These are phyloP conservation scores for Kryptolebias ocellatus DNA, from an alignment of 2,797 vertebrate genomes.

Conservation along the genomic window DNA sequence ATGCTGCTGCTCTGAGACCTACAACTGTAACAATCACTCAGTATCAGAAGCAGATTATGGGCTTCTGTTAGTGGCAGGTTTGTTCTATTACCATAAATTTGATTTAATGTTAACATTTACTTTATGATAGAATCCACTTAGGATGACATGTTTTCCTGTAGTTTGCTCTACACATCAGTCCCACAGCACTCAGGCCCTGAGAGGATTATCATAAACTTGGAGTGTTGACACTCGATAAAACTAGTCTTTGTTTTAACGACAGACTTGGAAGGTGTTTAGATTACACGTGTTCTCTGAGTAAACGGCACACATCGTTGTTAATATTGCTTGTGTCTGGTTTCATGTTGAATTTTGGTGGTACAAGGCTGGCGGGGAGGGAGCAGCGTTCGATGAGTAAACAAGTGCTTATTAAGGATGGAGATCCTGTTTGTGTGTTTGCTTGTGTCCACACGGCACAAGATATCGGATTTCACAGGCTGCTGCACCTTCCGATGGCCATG, in stretches of 20 bases:
- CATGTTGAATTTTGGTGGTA: conserved; percentile 32
- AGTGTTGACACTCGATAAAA: conserved; percentile 42
- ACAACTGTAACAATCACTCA: conserved; percentile 20
- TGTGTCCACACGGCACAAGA: conserved; percentile 8
- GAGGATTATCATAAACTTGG: conserved; percentile 32
- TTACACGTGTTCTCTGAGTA: conserved; percentile 36
- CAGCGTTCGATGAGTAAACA: conserved; percentile 47
- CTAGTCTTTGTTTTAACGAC: conserved; percentile 36
- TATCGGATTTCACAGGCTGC: conserved; percentile 18
- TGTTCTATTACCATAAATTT: conserved; percentile 47
- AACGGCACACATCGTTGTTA: conserved; percentile 52
- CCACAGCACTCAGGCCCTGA: conserved; percentile 3
- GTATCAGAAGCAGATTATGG: conserved; percentile 29
- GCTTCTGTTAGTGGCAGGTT: conserved; percentile 26
- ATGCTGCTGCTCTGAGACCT: conserved; percentile 19
- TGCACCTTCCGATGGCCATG: conserved; percentile 8
- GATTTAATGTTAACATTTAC: conserved; percentile 37
- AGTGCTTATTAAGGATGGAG: conserved; percentile 49
- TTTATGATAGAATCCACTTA: conserved; percentile 41
- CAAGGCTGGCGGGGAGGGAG: background rate
- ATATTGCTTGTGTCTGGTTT: conserved; percentile 25
- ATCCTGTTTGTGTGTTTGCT: conserved; percentile 46
- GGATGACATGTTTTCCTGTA: conserved; percentile 34
- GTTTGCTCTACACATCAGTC: conserved; percentile 23
- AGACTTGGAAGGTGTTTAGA: conserved; percentile 38